Evolutionary conservation across 2,797 vertebrate genomes (phyloP).

Genomic region (Denticeps clupeoides): DNA sequence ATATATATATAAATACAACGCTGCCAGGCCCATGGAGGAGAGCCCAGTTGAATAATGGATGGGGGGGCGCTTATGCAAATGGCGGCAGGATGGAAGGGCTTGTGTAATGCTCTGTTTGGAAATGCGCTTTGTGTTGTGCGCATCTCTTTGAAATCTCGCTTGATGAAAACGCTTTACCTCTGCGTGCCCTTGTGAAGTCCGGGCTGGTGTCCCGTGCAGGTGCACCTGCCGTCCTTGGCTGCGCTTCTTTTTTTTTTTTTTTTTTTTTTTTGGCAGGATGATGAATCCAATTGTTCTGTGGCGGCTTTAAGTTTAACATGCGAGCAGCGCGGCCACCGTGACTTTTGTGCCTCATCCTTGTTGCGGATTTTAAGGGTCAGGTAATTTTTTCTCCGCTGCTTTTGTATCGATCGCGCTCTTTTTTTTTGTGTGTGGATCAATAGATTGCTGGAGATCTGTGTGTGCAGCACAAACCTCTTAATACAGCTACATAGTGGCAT

Average conservation of each 20-base stretch:
- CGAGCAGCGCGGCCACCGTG: too few relatives aligned
- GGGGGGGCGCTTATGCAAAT: background rate
- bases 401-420: conserved; percentile 53
- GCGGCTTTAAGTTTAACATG: too few relatives aligned
- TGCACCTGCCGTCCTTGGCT: too few relatives aligned
- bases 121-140: background rate
- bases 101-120: conserved; percentile 30
- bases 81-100: conserved; percentile 14
- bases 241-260: too few relatives aligned
- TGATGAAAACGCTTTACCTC: background rate
- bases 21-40: conserved; percentile 9
- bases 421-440: conserved; percentile 47
- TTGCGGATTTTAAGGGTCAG: conserved; percentile 48
- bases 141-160: conserved; percentile 20
- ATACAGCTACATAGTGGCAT: too few relatives aligned
- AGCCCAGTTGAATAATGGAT: conserved; percentile 12
- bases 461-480: too few relatives aligned
- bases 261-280: too few relatives aligned
- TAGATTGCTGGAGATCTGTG: conserved; percentile 60
- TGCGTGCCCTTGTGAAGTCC: background rate
- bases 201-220: background rate
- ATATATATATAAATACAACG: conserved; percentile 22
- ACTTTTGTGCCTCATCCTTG: too few relatives aligned
- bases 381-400: conserved; percentile 47
- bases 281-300: too few relatives aligned